Evolutionary conservation across 2,797 vertebrate genomes (phyloP).

Genomic region (Gobio occitaniae): DNA sequence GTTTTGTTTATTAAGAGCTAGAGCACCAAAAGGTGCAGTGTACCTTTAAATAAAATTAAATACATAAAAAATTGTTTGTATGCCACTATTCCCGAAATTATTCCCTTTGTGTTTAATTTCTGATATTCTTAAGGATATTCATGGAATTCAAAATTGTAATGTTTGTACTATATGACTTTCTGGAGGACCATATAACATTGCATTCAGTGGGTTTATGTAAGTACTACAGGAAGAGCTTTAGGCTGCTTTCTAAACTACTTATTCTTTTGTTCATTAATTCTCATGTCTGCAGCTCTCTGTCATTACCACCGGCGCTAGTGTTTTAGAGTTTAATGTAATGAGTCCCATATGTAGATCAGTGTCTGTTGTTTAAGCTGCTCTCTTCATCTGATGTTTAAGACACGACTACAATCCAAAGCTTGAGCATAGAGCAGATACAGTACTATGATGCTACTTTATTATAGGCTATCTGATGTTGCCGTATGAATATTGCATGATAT

Average conservation of each 20-base stretch:
- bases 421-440: background rate
- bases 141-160: background rate
- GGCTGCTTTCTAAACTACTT: background rate
- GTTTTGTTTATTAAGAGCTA: no score
- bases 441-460: background rate
- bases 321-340: slow-evolving; percentile 16
- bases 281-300: slow-evolving; percentile 75
- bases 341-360: slow-evolving; percentile 12
- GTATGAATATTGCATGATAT: background rate
- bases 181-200: background rate
- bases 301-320: slow-evolving; percentile 61
- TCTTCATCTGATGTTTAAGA: background rate
- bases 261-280: slow-evolving; percentile 27
- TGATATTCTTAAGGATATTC: background rate
- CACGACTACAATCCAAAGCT: background rate
- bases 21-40: no score
- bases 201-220: background rate
- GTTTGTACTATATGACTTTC: background rate
- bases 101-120: background rate
- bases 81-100: background rate
- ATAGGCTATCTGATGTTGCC: background rate
- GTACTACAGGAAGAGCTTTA: slow-evolving; percentile 9
- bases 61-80: background rate
- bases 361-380: slow-evolving; percentile 8
- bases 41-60: background rate